phyloP scores from a whole-genome alignment of 1,140 invertebrate genomes.

The Venustaconcha ellipsiformis region DNA sequence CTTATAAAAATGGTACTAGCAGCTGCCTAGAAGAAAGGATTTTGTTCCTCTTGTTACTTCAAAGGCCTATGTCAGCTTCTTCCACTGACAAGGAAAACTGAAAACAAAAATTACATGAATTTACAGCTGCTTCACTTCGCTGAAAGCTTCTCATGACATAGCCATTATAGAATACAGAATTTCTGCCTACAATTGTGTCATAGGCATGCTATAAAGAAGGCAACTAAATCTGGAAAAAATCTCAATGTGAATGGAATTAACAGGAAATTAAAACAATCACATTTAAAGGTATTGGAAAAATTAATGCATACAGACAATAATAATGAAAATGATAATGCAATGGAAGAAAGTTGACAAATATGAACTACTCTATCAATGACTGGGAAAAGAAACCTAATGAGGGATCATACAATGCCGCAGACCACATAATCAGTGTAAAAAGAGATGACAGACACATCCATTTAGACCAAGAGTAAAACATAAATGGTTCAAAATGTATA shows the following conservation, averaged over 20 bases:
- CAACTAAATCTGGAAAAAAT: background rate
- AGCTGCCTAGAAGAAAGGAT: too few relatives aligned
- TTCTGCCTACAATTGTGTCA: background rate
- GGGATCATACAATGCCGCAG: background rate
- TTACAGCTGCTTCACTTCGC: background rate
- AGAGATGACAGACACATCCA: background rate
- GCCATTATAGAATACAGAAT: background rate
- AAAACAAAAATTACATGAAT: slow-evolving; percentile 7
- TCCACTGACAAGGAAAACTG: too few relatives aligned
- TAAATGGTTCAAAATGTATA: background rate
- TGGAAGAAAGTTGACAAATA: slow-evolving; percentile 6
- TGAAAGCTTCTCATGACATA: background rate
- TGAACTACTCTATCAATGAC: background rate
- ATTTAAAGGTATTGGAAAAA: background rate
- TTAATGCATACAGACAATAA: background rate
- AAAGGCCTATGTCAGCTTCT: too few relatives aligned
- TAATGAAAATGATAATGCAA: background rate
- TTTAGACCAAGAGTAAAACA: slow-evolving; percentile 9
- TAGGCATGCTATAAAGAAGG: background rate
- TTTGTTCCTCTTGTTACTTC: too few relatives aligned
- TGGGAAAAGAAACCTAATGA: background rate
- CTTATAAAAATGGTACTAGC: too few relatives aligned
- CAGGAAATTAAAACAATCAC: background rate
- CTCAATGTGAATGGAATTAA: background rate
- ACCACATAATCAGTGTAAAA: slow-evolving; percentile 13